Percentiles rank a stretch among this genome's conserved stretches.
These are phyloP conservation scores for Anarrhichthys ocellatus DNA, from an alignment of 2,113 vertebrate genomes.

Conservation along the genomic window DNA sequence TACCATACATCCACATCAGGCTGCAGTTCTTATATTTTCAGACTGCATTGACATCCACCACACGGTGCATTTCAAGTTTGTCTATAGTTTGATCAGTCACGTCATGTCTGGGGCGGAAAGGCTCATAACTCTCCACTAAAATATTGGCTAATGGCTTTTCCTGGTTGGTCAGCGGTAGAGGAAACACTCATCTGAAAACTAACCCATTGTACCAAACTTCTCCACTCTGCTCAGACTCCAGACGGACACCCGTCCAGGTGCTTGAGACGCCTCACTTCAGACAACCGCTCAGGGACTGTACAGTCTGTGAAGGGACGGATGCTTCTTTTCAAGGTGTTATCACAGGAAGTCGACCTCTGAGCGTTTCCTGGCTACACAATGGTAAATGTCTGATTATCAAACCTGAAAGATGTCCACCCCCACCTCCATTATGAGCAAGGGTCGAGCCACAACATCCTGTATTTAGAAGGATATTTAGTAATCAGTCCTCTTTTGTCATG, in stretches of 20 bases:
- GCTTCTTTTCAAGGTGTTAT: slow-evolving; percentile 65
- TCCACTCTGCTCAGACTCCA: slow-evolving; percentile 46
- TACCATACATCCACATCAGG: not conserved
- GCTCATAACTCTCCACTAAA: not conserved
- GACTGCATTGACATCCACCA: not conserved
- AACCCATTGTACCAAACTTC: not conserved
- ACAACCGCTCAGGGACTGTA: slow-evolving; percentile 42
- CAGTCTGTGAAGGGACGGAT: slow-evolving; percentile 57
- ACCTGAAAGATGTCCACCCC: not conserved
- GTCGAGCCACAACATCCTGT: not conserved
- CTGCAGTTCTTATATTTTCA: not conserved
- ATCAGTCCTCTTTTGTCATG: not conserved
- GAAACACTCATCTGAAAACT: not conserved
- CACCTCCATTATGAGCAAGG: not conserved
- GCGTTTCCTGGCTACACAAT: slow-evolving; percentile 74
- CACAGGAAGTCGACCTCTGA: slow-evolving; percentile 68
- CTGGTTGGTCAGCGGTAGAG: not conserved
- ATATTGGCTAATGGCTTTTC: not conserved
- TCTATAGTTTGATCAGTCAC: not conserved
- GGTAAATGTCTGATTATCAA: slow-evolving; percentile 41
- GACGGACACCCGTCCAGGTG: slow-evolving; percentile 3
- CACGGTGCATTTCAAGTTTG: not conserved
- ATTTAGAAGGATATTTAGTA: not conserved
- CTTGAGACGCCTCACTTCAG: slow-evolving; percentile 48
- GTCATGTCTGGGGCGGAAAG: not conserved